These are phyloP conservation scores for Rhamnusium bicolor DNA, from an alignment of 2,888 invertebrate genomes.

Conservation along the genomic window DNA sequence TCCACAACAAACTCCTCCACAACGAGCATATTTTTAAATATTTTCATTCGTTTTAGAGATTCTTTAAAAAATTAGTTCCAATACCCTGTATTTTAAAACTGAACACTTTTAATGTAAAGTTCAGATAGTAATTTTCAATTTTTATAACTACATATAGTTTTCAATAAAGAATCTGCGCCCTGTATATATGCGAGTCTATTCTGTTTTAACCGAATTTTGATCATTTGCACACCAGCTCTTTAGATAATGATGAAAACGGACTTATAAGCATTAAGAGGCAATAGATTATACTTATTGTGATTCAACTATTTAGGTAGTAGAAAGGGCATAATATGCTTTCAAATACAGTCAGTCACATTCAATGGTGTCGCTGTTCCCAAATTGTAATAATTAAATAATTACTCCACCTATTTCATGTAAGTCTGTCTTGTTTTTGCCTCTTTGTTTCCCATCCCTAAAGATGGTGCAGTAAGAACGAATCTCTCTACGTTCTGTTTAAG, in stretches of 20 bases:
- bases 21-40: too few relatives aligned
- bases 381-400: slow-evolving; percentile 68
- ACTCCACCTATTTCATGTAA: slow-evolving; percentile 68
- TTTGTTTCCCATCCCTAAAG: slow-evolving; percentile 53
- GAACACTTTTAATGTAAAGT: too few relatives aligned
- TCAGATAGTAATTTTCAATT: too few relatives aligned
- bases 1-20: too few relatives aligned
- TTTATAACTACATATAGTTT: too few relatives aligned
- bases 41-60: too few relatives aligned
- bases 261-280: not conserved
- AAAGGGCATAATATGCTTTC: slow-evolving; percentile 40
- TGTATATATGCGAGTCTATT: too few relatives aligned
- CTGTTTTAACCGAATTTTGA: not conserved
- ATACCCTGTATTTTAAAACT: too few relatives aligned
- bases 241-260: not conserved
- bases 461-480: slow-evolving; percentile 29
- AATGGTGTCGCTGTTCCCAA: slow-evolving; percentile 48
- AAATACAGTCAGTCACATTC: slow-evolving; percentile 51
- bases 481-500: slow-evolving; percentile 33
- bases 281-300: not conserved
- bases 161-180: too few relatives aligned
- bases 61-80: too few relatives aligned
- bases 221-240: not conserved
- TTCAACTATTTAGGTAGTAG: not conserved
- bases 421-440: slow-evolving; percentile 56